Base-by-base conservation (phyloP, 2,797 vertebrate genomes). In the Myotis findleyi region DNA sequence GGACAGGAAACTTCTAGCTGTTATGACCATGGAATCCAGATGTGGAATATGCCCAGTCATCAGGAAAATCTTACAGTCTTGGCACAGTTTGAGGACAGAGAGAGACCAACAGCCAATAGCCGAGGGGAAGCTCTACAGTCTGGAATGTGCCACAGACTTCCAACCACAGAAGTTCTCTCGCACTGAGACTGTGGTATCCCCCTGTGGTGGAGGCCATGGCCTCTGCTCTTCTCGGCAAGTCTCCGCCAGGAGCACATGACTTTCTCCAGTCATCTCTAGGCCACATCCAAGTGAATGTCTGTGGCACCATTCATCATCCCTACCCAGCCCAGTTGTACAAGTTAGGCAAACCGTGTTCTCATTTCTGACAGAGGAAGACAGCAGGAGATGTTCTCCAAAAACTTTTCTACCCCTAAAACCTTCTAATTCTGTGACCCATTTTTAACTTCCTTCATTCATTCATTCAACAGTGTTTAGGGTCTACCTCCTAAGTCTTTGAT, bases 51-150 rank as follows among this genome's bases (percentile, higher is more conserved):
- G 97, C 94, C 96, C 92, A 90, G 95, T 97, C 96, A 96, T 97
- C 95, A 97, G 96, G 96, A 97, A 97, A 97, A 95, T 97, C 96
- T 97, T 95, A 97, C 95, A 88, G 82, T 94, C 90, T 95, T 92
- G 97, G 97, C 95, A 96, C 94, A 36, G 55, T 59, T 0, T 76
- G 87, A 93, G 93, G 72, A 93, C 91, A 94, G 95, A 94, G 51
- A 90, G 69, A 57, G 66, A 57, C 27, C 76, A 82, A 51, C 53
- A 76, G 93, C 96, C 87, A 95, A 92, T 33, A 82, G 82, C 59
- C 7, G 86, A 94, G 79, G 69, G 83, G 79, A 85, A 79, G 75
- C 94, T 53, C 80, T 71, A 27, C 64, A 72, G 85, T 87, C 86
- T 76, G 86, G 95, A 96, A 95, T 92, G 87, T 55, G 85, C 96